phyloP scores from a whole-genome alignment of 2,888 invertebrate species.

The Miltochrista miniata region DNA sequence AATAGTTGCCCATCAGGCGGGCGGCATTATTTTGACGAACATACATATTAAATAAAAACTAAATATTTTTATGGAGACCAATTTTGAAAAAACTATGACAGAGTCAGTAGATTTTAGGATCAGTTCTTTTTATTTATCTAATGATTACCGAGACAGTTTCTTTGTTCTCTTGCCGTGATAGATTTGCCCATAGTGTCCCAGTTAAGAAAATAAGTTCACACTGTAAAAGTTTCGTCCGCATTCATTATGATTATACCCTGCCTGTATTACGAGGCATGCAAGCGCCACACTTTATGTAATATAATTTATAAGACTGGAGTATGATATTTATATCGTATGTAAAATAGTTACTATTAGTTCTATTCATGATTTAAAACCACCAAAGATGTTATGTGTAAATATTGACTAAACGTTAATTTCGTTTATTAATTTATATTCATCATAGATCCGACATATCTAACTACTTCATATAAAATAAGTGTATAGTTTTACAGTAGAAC shows the following conservation, averaged over 20 bases:
- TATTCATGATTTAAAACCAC: slow-evolving; percentile 32
- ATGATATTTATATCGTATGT: slow-evolving; percentile 35
- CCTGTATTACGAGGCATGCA: slow-evolving; percentile 27
- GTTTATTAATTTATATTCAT: slow-evolving; percentile 34
- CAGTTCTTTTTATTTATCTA: too few relatives aligned
- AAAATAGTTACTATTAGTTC: slow-evolving; percentile 41
- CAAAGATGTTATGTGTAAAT: slow-evolving; percentile 45
- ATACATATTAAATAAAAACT: too few relatives aligned
- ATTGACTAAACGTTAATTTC: slow-evolving; percentile 19
- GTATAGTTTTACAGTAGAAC: slow-evolving; percentile 23
- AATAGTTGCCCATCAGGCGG: too few relatives aligned
- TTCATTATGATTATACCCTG: slow-evolving; percentile 46
- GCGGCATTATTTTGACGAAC: too few relatives aligned
- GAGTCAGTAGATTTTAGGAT: too few relatives aligned
- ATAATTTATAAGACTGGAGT: slow-evolving; percentile 47
- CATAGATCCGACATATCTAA: slow-evolving; percentile 26
- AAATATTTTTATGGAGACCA: too few relatives aligned
- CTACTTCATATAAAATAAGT: slow-evolving; percentile 15
- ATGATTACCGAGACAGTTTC: too few relatives aligned
- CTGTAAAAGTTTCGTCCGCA: slow-evolving; percentile 14
- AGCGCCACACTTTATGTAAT: slow-evolving; percentile 30
- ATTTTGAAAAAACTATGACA: too few relatives aligned
- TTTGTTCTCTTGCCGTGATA: too few relatives aligned
- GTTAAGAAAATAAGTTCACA: not conserved
- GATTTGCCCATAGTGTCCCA: slow-evolving; percentile 12